phyloP scores from a whole-genome alignment of 1,140 invertebrate genomes.

The Teleopsis dalmanni region DNA sequence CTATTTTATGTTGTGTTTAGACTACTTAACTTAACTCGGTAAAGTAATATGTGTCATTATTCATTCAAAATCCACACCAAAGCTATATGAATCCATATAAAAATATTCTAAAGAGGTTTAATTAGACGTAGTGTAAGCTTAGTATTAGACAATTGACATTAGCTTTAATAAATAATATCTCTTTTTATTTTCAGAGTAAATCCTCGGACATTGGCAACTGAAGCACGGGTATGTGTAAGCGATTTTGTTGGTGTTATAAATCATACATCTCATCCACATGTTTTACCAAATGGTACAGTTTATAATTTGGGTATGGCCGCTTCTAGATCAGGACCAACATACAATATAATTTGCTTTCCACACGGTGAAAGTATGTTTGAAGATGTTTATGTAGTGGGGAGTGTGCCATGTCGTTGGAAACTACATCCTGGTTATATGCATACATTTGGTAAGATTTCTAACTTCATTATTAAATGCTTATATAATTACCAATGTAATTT shows the following conservation, averaged over 20 bases:
- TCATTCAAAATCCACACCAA: too few species aligned
- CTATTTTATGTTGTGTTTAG: too few species aligned
- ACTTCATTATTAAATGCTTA: neutral
- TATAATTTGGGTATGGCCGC: slow-evolving; percentile 72
- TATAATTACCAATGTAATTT: neutral
- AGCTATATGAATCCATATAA: too few species aligned
- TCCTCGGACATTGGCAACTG: slow-evolving; percentile 58
- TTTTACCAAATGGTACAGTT: slow-evolving; percentile 59
- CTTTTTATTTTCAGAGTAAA: slow-evolving; percentile 52
- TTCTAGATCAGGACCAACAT: slow-evolving; percentile 57
- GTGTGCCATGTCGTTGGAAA: slow-evolving; percentile 63
- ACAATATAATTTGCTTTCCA: slow-evolving; percentile 66
- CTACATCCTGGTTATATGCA: slow-evolving; percentile 81
- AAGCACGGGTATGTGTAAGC: slow-evolving; percentile 58
- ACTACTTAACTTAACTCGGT: too few species aligned
- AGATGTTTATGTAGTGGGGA: slow-evolving; percentile 59
- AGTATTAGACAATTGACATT: neutral
- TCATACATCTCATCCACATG: slow-evolving; percentile 80
- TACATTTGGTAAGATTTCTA: slow-evolving; percentile 59
- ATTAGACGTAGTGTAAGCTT: neutral
- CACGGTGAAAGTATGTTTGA: slow-evolving; percentile 58
- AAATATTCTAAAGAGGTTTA: neutral
- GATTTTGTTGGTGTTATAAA: slow-evolving; percentile 67
- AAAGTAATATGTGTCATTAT: too few species aligned
- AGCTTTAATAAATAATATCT: slow-evolving; percentile 13